These are phyloP conservation scores for Hippocampus mohnikei DNA, from an alignment of 2,113 vertebrate species.

Conservation along the genomic window DNA sequence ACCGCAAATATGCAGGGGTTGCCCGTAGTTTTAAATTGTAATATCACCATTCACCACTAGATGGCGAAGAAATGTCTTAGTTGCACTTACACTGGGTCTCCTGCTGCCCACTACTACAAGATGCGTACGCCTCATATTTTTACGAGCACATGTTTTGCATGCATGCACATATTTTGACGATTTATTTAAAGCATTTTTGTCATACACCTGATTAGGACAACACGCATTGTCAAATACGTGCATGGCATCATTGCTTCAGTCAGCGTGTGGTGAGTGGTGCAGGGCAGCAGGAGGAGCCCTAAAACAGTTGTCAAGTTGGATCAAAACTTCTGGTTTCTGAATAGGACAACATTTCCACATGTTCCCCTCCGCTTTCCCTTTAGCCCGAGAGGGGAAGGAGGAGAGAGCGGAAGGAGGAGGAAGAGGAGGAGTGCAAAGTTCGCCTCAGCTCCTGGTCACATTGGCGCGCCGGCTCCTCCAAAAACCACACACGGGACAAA, in stretches of 20 bases:
- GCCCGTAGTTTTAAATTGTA: too few relatives aligned
- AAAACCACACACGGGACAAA: conserved; percentile 11
- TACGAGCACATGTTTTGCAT: too few relatives aligned
- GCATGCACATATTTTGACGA: too few relatives aligned
- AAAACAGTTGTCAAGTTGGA: conserved; percentile 39
- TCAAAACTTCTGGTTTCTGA: conserved; percentile 10
- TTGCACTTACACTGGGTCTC: too few relatives aligned
- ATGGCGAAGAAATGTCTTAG: too few relatives aligned
- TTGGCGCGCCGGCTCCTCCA: not conserved
- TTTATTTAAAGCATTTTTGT: too few relatives aligned
- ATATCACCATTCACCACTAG: too few relatives aligned
- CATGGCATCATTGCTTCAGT: not conserved
- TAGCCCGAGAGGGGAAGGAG: conserved; percentile 3
- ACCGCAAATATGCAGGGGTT: too few relatives aligned
- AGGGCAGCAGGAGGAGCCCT: conserved; percentile 72
- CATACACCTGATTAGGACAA: too few relatives aligned
- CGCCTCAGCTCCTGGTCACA: not conserved
- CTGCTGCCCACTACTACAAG: too few relatives aligned
- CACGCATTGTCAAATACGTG: not conserved
- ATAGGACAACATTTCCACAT: conserved; percentile 5
- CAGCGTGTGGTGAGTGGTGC: conserved; percentile 53
- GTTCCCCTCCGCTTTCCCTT: not conserved
- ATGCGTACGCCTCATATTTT: too few relatives aligned
- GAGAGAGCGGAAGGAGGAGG: not conserved
- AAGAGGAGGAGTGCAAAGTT: conserved; percentile 12